Evolutionary conservation across 2,113 vertebrate species (phyloP).

Genomic region (Protobothrops flavoviridis): DNA sequence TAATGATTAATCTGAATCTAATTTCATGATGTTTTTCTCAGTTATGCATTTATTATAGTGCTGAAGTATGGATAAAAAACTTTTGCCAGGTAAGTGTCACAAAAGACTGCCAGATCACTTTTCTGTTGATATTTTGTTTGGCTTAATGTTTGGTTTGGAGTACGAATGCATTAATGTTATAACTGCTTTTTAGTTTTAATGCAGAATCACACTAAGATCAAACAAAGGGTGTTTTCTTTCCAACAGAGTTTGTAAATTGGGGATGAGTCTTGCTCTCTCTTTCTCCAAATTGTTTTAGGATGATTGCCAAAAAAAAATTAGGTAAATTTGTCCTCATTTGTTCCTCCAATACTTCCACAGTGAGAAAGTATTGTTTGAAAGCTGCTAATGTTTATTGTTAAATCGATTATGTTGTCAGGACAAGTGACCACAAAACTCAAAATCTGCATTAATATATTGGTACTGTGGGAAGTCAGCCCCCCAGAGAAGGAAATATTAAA

Average conservation of each 20-base stretch:
- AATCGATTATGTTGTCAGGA: background rate
- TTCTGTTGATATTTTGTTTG: background rate
- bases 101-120: background rate
- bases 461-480: too few relatives aligned
- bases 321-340: background rate
- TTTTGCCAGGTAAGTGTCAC: background rate
- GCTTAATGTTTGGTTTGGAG: background rate
- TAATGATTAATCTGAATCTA: background rate
- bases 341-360: background rate
- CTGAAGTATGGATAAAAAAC: background rate
- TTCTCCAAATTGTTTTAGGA: background rate
- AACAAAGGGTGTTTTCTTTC: background rate
- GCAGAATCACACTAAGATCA: background rate
- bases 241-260: background rate
- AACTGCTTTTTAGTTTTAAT: background rate
- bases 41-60: background rate
- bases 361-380: background rate
- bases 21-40: background rate
- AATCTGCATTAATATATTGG: background rate
- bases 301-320: background rate
- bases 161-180: background rate
- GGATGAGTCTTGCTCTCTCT: background rate
- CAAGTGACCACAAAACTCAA: background rate
- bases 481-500: too few relatives aligned
- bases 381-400: background rate